Base-by-base conservation (phyloP, 2,888 invertebrate genomes). In the Hirtodrosophila duncani region DNA sequence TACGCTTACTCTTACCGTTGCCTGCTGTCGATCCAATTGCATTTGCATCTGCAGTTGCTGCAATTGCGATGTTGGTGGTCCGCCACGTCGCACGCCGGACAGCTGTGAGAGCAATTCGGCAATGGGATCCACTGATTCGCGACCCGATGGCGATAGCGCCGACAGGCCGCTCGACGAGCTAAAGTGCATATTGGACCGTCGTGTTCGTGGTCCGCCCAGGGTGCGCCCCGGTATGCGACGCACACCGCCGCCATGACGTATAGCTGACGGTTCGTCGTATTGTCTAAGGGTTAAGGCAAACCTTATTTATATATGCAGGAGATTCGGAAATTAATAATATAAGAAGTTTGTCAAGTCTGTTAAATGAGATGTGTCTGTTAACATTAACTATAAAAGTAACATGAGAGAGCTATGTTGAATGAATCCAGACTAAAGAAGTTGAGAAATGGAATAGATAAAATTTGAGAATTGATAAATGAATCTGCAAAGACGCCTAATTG, bases 11-110 rank as follows among this genome's bases (percentile, higher is more conserved):
- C 85, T 80, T 67, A 90, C 90, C 82, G 89, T 91, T 75, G 94
- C 95, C 90, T 96, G 94, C 88, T 97, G 94, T 80, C 95, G 89
- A 87, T 96, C 95, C 63, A 95, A 89, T 87, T 97, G 97, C 84
- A 96, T 89, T 88, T 97, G 97, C 95, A 97, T 96, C 89, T 97
- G 97, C 80, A 97, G 89, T 86, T 97, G 97, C 86, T 97, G 97
- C 85, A 97, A 89, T 87, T 95, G 94, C 72, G 93, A 92, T 71
- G 94, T 93, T 77, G 77, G 90, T 86, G 89, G 89, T 82, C 88
- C 88, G 68, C 87, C 88, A 61, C 88, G 92, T 82, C 98, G 90
- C 68, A 97, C 97, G 80, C 97, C 97, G 38, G 97, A 97, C 86
- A 98, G 89, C 89, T 98, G 98, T 51, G 97, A 97, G 66, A 98